Percentiles rank a stretch among this genome's conserved stretches.
phyloP scores from a whole-genome alignment of 92 coral and sea anemone species.

The Palythoa grandiflora region DNA sequence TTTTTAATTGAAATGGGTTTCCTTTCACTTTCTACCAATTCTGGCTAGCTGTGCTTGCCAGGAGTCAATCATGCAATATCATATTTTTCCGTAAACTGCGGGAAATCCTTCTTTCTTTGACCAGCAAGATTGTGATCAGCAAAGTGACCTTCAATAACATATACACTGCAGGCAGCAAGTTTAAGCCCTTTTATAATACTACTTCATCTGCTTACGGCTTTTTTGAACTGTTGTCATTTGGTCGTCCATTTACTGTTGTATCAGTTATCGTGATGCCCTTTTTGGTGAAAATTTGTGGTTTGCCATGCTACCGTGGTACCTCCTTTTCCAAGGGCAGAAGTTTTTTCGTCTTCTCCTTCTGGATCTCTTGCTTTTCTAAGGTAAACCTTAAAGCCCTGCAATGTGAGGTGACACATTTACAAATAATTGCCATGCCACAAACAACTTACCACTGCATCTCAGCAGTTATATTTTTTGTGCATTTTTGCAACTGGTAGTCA shows the following conservation, averaged over 20 bases:
- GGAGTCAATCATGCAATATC: slow-evolving; percentile 44
- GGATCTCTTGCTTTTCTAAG: slow-evolving; percentile 54
- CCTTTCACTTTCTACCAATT: slow-evolving; percentile 57
- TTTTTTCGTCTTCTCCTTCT: slow-evolving; percentile 37
- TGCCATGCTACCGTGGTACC: slow-evolving; percentile 43
- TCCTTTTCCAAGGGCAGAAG: slow-evolving; percentile 43
- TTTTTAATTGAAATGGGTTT: slow-evolving; percentile 37
- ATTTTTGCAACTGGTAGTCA: no score
- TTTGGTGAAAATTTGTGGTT: slow-evolving; percentile 36
- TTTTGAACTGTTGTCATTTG: slow-evolving; percentile 36
- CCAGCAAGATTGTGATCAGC: slow-evolving; percentile 31
- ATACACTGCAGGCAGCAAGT: slow-evolving; percentile 43
- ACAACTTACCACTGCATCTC: no score
- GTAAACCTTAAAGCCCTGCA: slow-evolving; percentile 45
- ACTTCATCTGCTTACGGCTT: slow-evolving; percentile 46
- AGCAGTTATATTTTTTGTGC: no score
- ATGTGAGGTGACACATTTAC: neutral
- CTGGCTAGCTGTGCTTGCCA: slow-evolving; percentile 49
- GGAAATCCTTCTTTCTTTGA: slow-evolving; percentile 50
- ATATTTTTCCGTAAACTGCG: slow-evolving; percentile 50
- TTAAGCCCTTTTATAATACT: slow-evolving; percentile 52
- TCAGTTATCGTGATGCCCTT: slow-evolving; percentile 60
- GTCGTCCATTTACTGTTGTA: slow-evolving; percentile 60
- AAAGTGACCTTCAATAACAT: slow-evolving; percentile 49
- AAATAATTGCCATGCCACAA: neutral